phyloP scores from a whole-genome alignment of 2,888 invertebrate species.

The Aromia moschata region DNA sequence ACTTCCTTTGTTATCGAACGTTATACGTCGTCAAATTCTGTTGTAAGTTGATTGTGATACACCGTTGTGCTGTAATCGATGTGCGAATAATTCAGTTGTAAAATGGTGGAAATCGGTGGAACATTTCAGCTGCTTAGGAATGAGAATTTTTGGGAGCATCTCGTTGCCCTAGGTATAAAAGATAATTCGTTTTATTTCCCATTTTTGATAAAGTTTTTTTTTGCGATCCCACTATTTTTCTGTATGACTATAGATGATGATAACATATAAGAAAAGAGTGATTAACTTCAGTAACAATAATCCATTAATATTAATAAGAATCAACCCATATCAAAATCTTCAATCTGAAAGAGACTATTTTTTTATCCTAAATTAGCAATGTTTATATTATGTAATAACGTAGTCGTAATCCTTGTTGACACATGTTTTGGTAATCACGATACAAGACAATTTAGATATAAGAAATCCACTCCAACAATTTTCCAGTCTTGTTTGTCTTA shows the following conservation, averaged over 20 bases:
- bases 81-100: neutral
- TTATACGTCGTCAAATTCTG: neutral
- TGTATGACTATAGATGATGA: too few species aligned
- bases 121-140: slow-evolving; percentile 43
- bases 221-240: too few species aligned
- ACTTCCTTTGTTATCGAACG: neutral
- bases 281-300: too few species aligned
- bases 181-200: too few species aligned
- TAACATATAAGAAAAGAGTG: too few species aligned
- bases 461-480: neutral
- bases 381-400: too few species aligned
- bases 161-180: slow-evolving; percentile 47
- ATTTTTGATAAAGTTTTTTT: too few species aligned
- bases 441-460: neutral
- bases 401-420: too few species aligned
- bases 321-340: too few species aligned
- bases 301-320: too few species aligned
- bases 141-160: slow-evolving; percentile 46
- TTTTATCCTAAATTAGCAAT: too few species aligned
- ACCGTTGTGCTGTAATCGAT: neutral
- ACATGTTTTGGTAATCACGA: neutral
- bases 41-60: neutral
- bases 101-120: slow-evolving; percentile 32
- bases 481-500: neutral
- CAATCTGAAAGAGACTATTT: too few species aligned